These are phyloP conservation scores for Pseudorectes ferrugineus DNA, from an alignment of 2,113 vertebrate genomes.

Conservation along the genomic window DNA sequence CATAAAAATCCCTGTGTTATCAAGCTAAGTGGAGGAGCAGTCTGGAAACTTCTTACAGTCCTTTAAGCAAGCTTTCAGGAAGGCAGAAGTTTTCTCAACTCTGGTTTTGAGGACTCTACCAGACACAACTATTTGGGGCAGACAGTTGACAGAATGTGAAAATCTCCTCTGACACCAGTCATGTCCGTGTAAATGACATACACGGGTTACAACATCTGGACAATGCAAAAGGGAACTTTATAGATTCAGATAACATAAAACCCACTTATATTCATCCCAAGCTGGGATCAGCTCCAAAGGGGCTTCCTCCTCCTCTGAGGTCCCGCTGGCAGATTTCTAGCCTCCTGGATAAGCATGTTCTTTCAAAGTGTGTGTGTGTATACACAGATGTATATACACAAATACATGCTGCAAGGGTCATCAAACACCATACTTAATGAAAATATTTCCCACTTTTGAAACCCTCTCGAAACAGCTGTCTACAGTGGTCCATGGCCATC, in stretches of 20 bases:
- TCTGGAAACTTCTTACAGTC: neutral
- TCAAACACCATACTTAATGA: neutral
- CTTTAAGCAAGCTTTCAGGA: neutral
- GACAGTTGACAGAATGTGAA: neutral
- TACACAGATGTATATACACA: too few relatives aligned
- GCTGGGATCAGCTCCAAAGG: neutral
- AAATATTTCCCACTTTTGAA: neutral
- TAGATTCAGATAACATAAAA: neutral
- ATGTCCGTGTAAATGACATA: neutral
- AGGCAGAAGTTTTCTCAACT: neutral
- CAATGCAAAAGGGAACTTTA: neutral
- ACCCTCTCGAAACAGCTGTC: fast-evolving
- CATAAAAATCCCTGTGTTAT: neutral
- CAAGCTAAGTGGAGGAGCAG: neutral
- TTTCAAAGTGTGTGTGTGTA: fast-evolving
- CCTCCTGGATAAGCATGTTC: neutral
- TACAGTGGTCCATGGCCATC: neutral
- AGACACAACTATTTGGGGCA: neutral
- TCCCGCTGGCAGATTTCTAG: neutral
- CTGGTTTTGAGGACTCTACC: neutral
- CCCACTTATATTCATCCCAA: neutral
- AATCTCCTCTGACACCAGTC: neutral
- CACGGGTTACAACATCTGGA: neutral
- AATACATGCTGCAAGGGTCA: neutral
- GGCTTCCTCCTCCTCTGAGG: neutral